Evolutionary conservation across 1,140 invertebrate species (phyloP).

Genomic region (Magallana gigas): DNA sequence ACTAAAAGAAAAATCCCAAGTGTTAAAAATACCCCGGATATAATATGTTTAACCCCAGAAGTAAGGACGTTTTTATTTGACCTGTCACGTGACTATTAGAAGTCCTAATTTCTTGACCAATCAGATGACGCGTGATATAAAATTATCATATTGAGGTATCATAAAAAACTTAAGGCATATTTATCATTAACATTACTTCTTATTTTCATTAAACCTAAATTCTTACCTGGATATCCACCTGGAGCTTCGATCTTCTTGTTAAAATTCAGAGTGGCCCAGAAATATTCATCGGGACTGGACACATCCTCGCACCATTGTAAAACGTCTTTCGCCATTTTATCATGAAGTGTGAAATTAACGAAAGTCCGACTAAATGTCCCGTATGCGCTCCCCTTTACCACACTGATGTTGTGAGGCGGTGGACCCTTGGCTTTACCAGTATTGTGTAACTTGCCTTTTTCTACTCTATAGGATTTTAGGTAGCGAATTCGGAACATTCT

Average conservation of each 20-base stretch:
- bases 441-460: neutral
- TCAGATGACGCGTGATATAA: no score
- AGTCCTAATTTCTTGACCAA: no score
- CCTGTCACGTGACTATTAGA: no score
- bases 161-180: neutral
- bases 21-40: no score
- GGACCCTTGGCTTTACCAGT: slow-evolving; percentile 12
- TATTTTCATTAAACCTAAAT: neutral
- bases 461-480: neutral
- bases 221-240: slow-evolving; percentile 39
- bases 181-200: neutral
- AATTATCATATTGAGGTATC: no score
- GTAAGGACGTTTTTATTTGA: no score
- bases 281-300: slow-evolving; percentile 71
- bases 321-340: slow-evolving; percentile 61
- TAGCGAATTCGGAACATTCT: slow-evolving; percentile 44
- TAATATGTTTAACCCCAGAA: no score
- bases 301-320: slow-evolving; percentile 66
- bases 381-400: slow-evolving; percentile 73
- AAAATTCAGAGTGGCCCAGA: slow-evolving; percentile 63
- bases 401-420: slow-evolving; percentile 65
- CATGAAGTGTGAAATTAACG: slow-evolving; percentile 65
- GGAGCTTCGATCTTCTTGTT: slow-evolving; percentile 48
- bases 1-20: no score
- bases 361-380: slow-evolving; percentile 69